Evolutionary conservation across 2,113 vertebrate genomes (phyloP), one percentile per base, ranked within the genome.

Genomic region (Siniperca knerii): DNA sequence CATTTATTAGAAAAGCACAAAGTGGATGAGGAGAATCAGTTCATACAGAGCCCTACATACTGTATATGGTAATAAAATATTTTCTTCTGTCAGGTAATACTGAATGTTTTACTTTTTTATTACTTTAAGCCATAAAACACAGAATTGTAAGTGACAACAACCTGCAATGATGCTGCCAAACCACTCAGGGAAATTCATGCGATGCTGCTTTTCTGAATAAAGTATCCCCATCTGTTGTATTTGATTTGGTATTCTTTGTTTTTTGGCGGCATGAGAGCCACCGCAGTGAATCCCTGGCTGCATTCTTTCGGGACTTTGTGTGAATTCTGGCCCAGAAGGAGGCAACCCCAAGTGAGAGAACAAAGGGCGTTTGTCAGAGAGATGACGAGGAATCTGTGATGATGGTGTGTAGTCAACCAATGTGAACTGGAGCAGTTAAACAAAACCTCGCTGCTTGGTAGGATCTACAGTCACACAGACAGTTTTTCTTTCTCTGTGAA

Each of bases 401-500:
- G 75, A 79, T 79, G 76, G 37, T 86, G 80, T 61, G 18, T 48
- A 82, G 73, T 77, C 66, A 90, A 79, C 75, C 87, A 82, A 61
- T 71, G 66, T 50, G 60, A 61, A 79, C 72, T 76, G 85, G 72
- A 92, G 70, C 54, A 60, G 48, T 79, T 70, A 42, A 76, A 79
- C 80, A 82, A 89, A 85, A 54, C 62, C 37, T 42, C 44, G 6
- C n/a, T 44, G 55, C 72, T 50, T 6, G 23, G n/a, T 69, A 62
- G 52, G 52, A 79, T 83, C 77, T 74, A 61, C 72, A 78, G 77
- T 71, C 76, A 67, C 52, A 54, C 46, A 44, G 29, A 61, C 75
- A 57, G 70, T 79, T 86, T 83, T 81, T 90, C 73, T 89, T 83
- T 67, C 29, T 65, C 65, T 25, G 16, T 89, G 91, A 92, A 79